Conservation (phyloP, 2,888 invertebrate genomes). For the Boloria euphrosyne region DNA sequence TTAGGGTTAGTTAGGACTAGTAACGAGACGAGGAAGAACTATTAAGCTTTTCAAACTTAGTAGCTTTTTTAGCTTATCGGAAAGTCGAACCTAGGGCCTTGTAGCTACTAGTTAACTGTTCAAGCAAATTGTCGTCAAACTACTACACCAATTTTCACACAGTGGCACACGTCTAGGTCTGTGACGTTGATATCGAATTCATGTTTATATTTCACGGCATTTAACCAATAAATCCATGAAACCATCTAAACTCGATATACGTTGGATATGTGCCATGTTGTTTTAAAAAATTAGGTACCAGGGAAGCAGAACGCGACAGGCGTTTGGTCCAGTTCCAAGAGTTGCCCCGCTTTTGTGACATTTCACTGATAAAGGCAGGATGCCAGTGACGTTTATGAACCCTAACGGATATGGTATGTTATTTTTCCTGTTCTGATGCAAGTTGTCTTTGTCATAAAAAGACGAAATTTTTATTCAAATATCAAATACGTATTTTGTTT, state of each 20-base stretch:
- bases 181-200: no score
- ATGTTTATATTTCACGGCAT: neutral
- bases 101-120: no score
- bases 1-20: no score
- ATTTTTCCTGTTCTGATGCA: slow-evolving; percentile 9
- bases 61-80: no score
- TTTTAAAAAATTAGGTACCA: slow-evolving; percentile 34
- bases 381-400: slow-evolving; percentile 32
- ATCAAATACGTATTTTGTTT: neutral
- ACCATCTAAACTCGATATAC: slow-evolving; percentile 25
- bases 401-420: slow-evolving; percentile 16
- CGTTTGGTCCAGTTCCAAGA: slow-evolving; percentile 36
- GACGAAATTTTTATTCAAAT: neutral
- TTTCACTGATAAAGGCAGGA: slow-evolving; percentile 30
- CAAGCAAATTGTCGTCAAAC: no score
- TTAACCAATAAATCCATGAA: slow-evolving; percentile 24
- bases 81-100: no score
- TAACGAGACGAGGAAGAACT: no score
- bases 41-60: no score
- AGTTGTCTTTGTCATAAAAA: no score
- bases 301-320: slow-evolving; percentile 31
- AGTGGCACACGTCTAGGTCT: no score
- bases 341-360: slow-evolving; percentile 31
- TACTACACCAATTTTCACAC: no score
- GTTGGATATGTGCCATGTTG: slow-evolving; percentile 35